These are phyloP conservation scores for Gerris lacustris DNA, from an alignment of 2,888 invertebrate genomes.

Conservation along the genomic window DNA sequence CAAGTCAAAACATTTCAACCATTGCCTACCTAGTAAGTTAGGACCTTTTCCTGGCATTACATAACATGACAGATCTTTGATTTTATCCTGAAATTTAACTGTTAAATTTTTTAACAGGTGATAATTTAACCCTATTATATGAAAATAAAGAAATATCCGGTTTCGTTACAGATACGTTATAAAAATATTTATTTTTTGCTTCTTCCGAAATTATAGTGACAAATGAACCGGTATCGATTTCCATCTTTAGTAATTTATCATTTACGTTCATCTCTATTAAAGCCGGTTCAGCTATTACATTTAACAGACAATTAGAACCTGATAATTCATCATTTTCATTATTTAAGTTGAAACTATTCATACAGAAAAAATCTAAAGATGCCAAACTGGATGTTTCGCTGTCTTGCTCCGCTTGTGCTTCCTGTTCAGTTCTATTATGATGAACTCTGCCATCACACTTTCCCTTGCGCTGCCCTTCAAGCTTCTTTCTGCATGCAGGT, in stretches of 20 bases:
- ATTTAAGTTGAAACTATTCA: not conserved
- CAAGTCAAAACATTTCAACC: not conserved
- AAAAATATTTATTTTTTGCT: no score
- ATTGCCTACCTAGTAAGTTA: not conserved
- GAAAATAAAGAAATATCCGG: not conserved
- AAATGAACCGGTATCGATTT: conserved; percentile 1
- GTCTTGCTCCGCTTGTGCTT: no score
- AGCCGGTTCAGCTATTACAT: not conserved
- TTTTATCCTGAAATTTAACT: not conserved
- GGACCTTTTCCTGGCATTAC: not conserved
- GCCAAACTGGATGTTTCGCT: no score
- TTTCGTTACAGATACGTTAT: not conserved
- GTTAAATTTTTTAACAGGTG: not conserved
- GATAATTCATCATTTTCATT: not conserved
- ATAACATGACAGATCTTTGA: not conserved
- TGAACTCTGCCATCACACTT: not conserved
- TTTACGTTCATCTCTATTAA: not conserved
- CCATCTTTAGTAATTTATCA: not conserved
- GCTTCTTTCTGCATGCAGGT: not conserved
- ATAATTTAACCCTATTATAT: not conserved
- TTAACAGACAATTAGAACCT: not conserved
- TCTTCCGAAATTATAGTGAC: not conserved
- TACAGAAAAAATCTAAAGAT: no score
- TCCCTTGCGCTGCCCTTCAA: not conserved
- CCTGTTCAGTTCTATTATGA: no score